A percentile compares a stretch with the other conserved stretches of the same genome.
Evolutionary conservation across 1,140 invertebrate species (phyloP).

Genomic region (Saccostrea cuccullata): DNA sequence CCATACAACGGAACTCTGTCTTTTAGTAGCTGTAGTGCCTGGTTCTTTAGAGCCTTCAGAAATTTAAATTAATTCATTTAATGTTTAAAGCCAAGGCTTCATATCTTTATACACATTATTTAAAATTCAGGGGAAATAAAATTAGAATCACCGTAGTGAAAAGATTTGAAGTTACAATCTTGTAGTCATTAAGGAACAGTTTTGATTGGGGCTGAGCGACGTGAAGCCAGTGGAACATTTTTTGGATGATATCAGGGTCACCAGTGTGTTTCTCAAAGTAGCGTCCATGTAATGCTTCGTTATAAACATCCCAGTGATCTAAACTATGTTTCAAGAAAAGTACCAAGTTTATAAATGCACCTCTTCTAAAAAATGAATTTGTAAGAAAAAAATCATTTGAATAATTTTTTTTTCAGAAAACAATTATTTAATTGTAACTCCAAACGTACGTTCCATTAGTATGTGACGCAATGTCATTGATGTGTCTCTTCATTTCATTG

Average conservation of each 20-base stretch:
- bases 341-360: too few relatives aligned
- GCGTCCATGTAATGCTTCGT: slow-evolving; percentile 65
- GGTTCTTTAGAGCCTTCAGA: slow-evolving; percentile 50
- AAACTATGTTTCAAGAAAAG: slow-evolving; percentile 37
- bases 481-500: slow-evolving; percentile 44
- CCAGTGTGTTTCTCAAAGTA: slow-evolving; percentile 59
- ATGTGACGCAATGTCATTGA: slow-evolving; percentile 43
- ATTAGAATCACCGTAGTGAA: slow-evolving; percentile 57
- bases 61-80: background rate
- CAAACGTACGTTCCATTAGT: slow-evolving; percentile 56
- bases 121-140: too few relatives aligned
- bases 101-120: too few relatives aligned
- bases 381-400: too few relatives aligned
- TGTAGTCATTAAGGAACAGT: slow-evolving; percentile 72
- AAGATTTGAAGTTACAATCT: slow-evolving; percentile 51
- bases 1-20: slow-evolving; percentile 59
- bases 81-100: too few relatives aligned
- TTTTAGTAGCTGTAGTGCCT: slow-evolving; percentile 48
- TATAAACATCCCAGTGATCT: slow-evolving; percentile 72
- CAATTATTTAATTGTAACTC: too few relatives aligned
- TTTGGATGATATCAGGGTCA: slow-evolving; percentile 58
- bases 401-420: too few relatives aligned
- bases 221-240: slow-evolving; percentile 66
- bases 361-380: too few relatives aligned
- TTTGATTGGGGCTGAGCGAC: slow-evolving; percentile 53